Percentiles rank a stretch among this genome's conserved stretches.
These are phyloP conservation scores for Pangasius krempfi DNA, from an alignment of 2,797 vertebrate species.

Conservation along the genomic window DNA sequence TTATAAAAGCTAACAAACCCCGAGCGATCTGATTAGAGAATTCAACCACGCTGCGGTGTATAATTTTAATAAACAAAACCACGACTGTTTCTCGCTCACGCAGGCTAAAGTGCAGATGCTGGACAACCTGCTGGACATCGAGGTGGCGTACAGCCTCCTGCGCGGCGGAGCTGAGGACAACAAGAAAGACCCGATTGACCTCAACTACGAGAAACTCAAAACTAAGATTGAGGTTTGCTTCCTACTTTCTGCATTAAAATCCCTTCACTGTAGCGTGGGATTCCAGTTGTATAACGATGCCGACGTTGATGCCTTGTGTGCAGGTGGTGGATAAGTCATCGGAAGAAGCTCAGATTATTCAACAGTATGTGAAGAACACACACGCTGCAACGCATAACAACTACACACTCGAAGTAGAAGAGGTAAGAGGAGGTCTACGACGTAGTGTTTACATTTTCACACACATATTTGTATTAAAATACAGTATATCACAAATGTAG, in stretches of 20 bases:
- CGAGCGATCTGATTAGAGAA: not conserved
- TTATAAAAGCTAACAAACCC: too few relatives aligned
- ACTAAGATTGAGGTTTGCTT: slow-evolving; percentile 89
- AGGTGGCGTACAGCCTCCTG: slow-evolving; percentile 97
- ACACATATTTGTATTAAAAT: not conserved
- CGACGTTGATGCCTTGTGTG: slow-evolving; percentile 1
- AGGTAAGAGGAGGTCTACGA: slow-evolving; percentile 70
- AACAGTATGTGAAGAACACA: slow-evolving; percentile 94
- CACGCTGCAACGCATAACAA: slow-evolving; percentile 96
- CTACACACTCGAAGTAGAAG: slow-evolving; percentile 91
- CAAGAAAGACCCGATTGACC: slow-evolving; percentile 93
- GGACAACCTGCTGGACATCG: slow-evolving; percentile 97
- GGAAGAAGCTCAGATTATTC: slow-evolving; percentile 87
- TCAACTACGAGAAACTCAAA: slow-evolving; percentile 97
- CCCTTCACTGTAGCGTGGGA: not conserved
- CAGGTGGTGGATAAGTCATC: slow-evolving; percentile 91
- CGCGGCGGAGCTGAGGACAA: slow-evolving; percentile 90
- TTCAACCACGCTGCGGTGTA: not conserved
- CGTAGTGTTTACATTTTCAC: not conserved
- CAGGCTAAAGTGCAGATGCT: slow-evolving; percentile 98
- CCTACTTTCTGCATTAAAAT: not conserved
- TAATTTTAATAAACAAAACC: not conserved
- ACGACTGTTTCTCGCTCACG: not conserved
- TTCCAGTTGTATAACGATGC: too few relatives aligned
- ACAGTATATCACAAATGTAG: not conserved